phyloP scores from a whole-genome alignment of 1,140 invertebrate genomes.

The Phthorimaea operculella region DNA sequence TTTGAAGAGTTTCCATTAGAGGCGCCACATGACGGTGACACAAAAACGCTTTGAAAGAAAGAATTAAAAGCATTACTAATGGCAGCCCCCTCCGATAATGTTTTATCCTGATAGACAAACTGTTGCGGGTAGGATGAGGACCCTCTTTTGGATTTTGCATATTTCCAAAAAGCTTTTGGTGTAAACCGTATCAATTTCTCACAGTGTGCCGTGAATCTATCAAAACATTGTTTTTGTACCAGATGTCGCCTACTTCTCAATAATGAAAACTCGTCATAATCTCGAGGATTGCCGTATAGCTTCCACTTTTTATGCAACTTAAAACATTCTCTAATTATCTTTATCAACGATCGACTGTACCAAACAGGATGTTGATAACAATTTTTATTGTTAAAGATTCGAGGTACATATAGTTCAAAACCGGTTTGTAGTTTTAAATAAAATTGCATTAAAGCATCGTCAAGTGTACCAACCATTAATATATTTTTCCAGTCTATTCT shows the following conservation, averaged over 20 bases:
- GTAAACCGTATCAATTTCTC: not conserved
- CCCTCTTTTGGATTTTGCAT: constrained; percentile 6
- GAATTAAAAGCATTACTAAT: not conserved
- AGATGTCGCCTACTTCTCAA: not conserved
- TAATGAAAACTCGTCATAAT: constrained; percentile 7
- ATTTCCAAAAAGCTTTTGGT: constrained; percentile 9
- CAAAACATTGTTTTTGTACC: not conserved
- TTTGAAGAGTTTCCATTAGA: too few relatives aligned
- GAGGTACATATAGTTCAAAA: too few relatives aligned
- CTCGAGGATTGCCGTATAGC: constrained; percentile 2
- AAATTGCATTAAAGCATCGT: too few relatives aligned
- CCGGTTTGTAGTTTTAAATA: too few relatives aligned
- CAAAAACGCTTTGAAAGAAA: constrained; percentile 2
- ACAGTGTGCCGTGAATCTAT: not conserved
- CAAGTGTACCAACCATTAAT: too few relatives aligned
- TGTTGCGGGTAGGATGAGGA: constrained; percentile 4
- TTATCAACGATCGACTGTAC: too few relatives aligned
- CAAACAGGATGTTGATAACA: too few relatives aligned
- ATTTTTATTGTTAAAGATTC: too few relatives aligned
- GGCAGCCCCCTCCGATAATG: not conserved
- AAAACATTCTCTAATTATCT: too few relatives aligned
- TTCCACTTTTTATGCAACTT: constrained; percentile 4
- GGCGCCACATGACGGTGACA: not conserved
- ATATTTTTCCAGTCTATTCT: too few relatives aligned
- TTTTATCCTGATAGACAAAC: not conserved